Conservation (phyloP, 1,140 invertebrate genomes). For the Camponotus vicinus region DNA sequence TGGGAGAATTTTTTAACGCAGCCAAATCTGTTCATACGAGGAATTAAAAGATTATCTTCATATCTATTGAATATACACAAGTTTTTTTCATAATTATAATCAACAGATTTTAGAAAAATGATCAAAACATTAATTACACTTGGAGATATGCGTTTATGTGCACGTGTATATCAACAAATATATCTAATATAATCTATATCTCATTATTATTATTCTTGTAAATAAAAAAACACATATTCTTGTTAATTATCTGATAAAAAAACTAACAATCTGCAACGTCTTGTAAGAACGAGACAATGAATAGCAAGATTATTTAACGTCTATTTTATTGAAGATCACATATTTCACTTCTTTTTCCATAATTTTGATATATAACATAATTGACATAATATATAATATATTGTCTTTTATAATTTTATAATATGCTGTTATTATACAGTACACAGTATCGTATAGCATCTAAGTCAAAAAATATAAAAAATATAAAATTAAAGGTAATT, state of each 20-base stretch:
- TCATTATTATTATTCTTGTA: not conserved
- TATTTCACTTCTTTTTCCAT: constrained; percentile 1
- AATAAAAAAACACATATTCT: not conserved
- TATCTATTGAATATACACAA: not conserved
- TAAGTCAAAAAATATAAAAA: too few species aligned
- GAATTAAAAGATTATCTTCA: not conserved
- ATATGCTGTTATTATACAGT: constrained; percentile 23
- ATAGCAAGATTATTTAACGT: constrained; percentile 15
- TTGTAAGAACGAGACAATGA: not conserved
- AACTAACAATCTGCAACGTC: not conserved
- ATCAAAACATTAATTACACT: not conserved
- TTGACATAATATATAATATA: not conserved
- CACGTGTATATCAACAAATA: not conserved
- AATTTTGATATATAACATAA: not conserved
- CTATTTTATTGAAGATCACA: not conserved
- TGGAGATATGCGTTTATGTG: not conserved
- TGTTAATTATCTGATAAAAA: not conserved
- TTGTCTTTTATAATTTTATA: constrained; percentile 54
- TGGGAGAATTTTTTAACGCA: not conserved
- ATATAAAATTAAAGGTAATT: too few species aligned
- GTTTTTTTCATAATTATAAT: not conserved
- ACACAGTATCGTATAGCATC: not conserved
- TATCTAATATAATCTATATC: not conserved
- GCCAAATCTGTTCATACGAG: not conserved
- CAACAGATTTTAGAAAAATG: not conserved